Evolutionary conservation across 2,797 vertebrate species (phyloP).

Genomic region (Labroides dimidiatus): DNA sequence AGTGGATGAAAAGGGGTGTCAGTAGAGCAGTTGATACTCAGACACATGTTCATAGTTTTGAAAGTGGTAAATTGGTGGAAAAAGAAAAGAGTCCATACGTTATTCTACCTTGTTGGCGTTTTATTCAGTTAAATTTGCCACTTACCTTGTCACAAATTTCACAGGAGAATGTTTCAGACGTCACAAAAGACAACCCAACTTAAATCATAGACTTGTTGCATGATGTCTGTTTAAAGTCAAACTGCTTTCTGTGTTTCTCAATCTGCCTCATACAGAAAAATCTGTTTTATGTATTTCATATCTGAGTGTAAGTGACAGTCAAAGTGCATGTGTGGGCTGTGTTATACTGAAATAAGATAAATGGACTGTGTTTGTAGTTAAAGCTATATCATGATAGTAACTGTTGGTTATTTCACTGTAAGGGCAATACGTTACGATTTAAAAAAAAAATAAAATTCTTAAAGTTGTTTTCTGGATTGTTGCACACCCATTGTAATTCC

Average conservation of each 20-base stretch:
- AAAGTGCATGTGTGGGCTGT: neutral
- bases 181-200: neutral
- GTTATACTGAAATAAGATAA: neutral
- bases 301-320: neutral
- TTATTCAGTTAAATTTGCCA: too few species aligned
- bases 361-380: too few species aligned
- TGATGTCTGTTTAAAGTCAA: neutral
- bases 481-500: too few species aligned
- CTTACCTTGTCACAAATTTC: neutral
- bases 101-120: neutral
- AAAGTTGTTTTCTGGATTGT: too few species aligned
- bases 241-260: neutral
- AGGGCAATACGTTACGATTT: too few species aligned
- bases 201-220: conserved; percentile 20
- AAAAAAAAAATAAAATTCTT: too few species aligned
- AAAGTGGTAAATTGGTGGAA: conserved; percentile 27
- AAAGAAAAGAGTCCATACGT: conserved; percentile 21
- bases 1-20: conserved; percentile 45
- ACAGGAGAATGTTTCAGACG: neutral
- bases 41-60: conserved; percentile 15
- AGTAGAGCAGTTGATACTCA: conserved; percentile 47
- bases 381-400: too few species aligned
- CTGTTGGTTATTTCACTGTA: too few species aligned
- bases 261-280: too few species aligned
- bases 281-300: neutral